These are phyloP conservation scores for Scaptomyza hsui DNA, from an alignment of 1,140 invertebrate species.

Conservation along the genomic window DNA sequence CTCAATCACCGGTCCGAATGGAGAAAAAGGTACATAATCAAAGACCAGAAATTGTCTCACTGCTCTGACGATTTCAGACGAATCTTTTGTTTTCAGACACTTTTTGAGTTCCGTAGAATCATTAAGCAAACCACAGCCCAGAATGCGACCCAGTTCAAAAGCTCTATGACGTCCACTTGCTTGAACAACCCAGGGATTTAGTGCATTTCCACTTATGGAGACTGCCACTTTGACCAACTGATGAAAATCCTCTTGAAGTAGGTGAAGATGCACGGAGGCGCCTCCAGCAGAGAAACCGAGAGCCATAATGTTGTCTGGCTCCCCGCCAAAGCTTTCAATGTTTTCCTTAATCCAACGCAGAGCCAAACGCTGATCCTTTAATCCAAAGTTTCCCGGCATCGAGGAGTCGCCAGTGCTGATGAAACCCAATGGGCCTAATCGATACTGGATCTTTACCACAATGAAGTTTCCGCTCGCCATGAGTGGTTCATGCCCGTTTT, in stretches of 20 bases:
- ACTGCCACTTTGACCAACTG: conserved; percentile 54
- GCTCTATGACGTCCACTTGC: conserved; percentile 85
- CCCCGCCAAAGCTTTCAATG: conserved; percentile 86
- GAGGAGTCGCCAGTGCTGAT: conserved; percentile 86
- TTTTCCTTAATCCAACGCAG: conserved; percentile 87
- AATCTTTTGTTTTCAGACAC: conserved; percentile 85
- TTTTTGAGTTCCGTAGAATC: conserved; percentile 84
- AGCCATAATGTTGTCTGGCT: conserved; percentile 85
- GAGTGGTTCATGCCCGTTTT: conserved; percentile 85
- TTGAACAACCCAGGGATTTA: conserved; percentile 81
- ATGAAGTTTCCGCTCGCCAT: conserved; percentile 86
- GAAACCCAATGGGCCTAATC: conserved; percentile 87
- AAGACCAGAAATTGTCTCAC: conserved; percentile 69
- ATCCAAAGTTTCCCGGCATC: conserved; percentile 86
- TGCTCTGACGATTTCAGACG: conserved; percentile 62
- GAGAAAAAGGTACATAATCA: conserved; percentile 86
- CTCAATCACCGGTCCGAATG: conserved; percentile 86
- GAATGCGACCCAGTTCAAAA: conserved; percentile 84
- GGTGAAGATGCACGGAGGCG: conserved; percentile 87
- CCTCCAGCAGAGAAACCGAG: conserved; percentile 86
- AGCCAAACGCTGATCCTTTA: conserved; percentile 88
- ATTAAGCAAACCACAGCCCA: conserved; percentile 85
- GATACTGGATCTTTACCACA: conserved; percentile 87
- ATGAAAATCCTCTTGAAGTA: conserved; percentile 85
- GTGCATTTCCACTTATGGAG: conserved; percentile 64